A percentile compares a stretch with the other conserved stretches of the same genome.
Conservation (phyloP, 2,888 invertebrate genomes). For the Poecilobothrus nobilitatus region DNA sequence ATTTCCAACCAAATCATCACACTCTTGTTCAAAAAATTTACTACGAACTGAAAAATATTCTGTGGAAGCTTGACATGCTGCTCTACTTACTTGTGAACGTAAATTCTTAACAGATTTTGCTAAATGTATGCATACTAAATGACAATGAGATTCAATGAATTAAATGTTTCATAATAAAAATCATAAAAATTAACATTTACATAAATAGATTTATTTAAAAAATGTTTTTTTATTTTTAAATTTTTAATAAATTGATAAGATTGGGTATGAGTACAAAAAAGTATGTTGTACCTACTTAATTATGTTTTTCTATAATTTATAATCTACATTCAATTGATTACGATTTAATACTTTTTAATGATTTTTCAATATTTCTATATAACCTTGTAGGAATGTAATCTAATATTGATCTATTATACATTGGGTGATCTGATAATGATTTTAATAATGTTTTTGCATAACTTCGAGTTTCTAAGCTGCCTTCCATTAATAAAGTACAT, state of each 20-base stretch:
- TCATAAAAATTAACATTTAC: not conserved
- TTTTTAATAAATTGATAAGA: not conserved
- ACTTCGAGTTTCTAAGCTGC: constrained; percentile 73
- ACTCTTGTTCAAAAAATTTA: constrained; percentile 58
- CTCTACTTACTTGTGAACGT: constrained; percentile 83
- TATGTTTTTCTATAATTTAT: not conserved
- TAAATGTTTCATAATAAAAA: too few species aligned
- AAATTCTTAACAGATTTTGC: constrained; percentile 77
- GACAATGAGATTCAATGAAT: constrained; percentile 59
- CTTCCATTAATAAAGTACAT: constrained; percentile 77
- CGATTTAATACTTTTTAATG: constrained; percentile 46
- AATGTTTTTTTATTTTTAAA: not conserved
- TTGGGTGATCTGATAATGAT: constrained; percentile 60
- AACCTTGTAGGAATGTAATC: constrained; percentile 73
- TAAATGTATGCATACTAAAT: constrained; percentile 60
- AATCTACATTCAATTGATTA: constrained; percentile 13
- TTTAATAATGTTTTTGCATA: constrained; percentile 72
- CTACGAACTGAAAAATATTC: constrained; percentile 65
- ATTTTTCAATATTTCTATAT: constrained; percentile 76
- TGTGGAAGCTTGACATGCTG: constrained; percentile 74
- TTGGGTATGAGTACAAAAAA: not conserved
- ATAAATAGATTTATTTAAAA: not conserved
- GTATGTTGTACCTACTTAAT: too few species aligned
- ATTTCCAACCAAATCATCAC: constrained; percentile 75
- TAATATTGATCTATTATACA: constrained; percentile 65